These are phyloP conservation scores for Drosophila meridiana DNA, from an alignment of 2,888 invertebrate species.

Conservation along the genomic window DNA sequence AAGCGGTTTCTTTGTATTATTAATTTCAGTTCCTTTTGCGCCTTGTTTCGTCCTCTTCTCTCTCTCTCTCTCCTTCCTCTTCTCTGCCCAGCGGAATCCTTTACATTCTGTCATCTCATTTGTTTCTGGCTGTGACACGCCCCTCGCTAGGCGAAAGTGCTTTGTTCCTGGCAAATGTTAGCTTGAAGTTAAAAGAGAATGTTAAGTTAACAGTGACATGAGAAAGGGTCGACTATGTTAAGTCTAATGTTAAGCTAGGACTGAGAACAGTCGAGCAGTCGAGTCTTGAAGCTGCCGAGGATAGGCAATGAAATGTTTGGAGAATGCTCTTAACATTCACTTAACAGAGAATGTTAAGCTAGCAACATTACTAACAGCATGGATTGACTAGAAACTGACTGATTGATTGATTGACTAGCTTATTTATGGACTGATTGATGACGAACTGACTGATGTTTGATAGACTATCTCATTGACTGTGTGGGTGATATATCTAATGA, in stretches of 20 bases:
- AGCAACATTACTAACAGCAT: neutral
- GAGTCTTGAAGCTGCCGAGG: neutral
- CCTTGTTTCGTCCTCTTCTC: neutral
- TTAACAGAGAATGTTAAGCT: neutral
- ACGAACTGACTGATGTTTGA: neutral
- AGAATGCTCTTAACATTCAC: neutral
- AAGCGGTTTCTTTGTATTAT: slow-evolving; percentile 55
- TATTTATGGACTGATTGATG: neutral
- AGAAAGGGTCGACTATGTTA: neutral
- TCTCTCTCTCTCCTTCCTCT: neutral
- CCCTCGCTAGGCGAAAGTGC: neutral
- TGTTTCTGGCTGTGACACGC: slow-evolving; percentile 36
- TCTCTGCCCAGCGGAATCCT: neutral
- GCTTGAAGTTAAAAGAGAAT: neutral
- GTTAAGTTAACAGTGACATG: neutral
- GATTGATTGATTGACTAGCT: neutral
- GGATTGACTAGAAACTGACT: neutral
- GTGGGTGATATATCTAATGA: no score
- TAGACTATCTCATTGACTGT: neutral
- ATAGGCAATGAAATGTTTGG: neutral
- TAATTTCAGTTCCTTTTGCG: slow-evolving; percentile 26
- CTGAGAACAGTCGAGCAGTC: neutral
- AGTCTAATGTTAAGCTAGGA: neutral
- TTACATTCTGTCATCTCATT: slow-evolving; percentile 42
- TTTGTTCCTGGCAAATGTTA: neutral